Conservation (phyloP, 2,113 vertebrate genomes). For the Sorex araneus region DNA sequence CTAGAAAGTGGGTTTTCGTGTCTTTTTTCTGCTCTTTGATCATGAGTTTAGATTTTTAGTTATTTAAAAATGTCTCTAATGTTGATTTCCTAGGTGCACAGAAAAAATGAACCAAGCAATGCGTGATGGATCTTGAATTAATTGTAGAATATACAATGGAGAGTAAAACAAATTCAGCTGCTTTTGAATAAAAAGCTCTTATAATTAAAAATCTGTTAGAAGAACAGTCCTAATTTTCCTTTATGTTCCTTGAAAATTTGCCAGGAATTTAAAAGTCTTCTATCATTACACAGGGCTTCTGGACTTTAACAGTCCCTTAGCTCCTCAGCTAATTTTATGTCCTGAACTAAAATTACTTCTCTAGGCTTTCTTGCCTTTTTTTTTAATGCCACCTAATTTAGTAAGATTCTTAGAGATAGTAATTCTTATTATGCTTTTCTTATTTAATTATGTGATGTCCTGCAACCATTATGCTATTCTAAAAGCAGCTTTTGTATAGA, state of each 20-base stretch:
- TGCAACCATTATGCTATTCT: conserved; percentile 75
- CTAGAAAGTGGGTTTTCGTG: background rate
- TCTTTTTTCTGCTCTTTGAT: background rate
- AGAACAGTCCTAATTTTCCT: conserved; percentile 56
- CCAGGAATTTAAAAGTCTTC: conserved; percentile 76
- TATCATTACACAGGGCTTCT: conserved; percentile 32
- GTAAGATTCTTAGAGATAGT: conserved; percentile 66
- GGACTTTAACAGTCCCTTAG: conserved; percentile 58
- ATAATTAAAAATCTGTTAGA: conserved; percentile 81
- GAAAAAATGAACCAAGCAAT: conserved; percentile 26
- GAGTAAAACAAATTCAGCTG: conserved; percentile 15
- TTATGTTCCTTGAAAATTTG: conserved; percentile 74
- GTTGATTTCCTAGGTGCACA: conserved; percentile 37
- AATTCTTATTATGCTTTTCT: conserved; percentile 80
- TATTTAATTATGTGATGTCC: conserved; percentile 80
- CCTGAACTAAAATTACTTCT: conserved; percentile 69
- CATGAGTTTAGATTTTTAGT: conserved; percentile 18
- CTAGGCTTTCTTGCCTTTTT: conserved; percentile 59
- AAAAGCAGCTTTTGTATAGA: conserved; percentile 78
- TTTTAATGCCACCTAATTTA: conserved; percentile 53
- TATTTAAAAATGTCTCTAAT: conserved; percentile 52
- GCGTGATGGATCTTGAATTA: conserved; percentile 34
- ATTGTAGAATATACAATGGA: conserved; percentile 16
- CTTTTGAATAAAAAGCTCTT: conserved; percentile 73
- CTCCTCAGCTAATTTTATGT: conserved; percentile 72